phyloP scores from a whole-genome alignment of 1,140 invertebrate species.

The Chironomus tepperi region DNA sequence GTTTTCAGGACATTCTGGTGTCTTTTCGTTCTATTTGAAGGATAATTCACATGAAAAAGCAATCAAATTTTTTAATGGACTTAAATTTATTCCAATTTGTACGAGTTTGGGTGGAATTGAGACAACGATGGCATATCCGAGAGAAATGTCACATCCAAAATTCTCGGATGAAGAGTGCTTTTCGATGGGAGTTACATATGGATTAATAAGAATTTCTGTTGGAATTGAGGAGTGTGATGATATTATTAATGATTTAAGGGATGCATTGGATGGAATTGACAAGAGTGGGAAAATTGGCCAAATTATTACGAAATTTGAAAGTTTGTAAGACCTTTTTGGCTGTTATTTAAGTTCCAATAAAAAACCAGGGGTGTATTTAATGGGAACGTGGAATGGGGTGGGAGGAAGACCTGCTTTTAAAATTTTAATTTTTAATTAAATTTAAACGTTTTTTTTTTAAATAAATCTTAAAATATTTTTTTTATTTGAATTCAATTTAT shows the following conservation, averaged over 20 bases:
- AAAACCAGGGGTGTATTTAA: too few relatives aligned
- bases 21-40: not conserved
- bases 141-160: not conserved
- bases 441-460: too few relatives aligned
- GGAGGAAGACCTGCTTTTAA: too few relatives aligned
- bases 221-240: not conserved
- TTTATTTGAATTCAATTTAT: too few relatives aligned
- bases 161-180: not conserved
- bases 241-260: not conserved
- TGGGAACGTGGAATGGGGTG: too few relatives aligned
- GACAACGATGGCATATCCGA: not conserved
- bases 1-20: not conserved
- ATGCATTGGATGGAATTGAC: not conserved
- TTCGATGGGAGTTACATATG: not conserved
- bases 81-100: not conserved
- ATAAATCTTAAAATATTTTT: too few relatives aligned
- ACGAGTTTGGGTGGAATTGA: not conserved
- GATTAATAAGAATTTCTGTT: not conserved
- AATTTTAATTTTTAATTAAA: too few relatives aligned
- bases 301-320: too few relatives aligned
- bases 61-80: not conserved
- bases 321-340: too few relatives aligned
- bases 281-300: not conserved
- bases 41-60: not conserved
- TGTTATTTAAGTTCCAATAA: too few relatives aligned